These are phyloP conservation scores for Saccostrea cuccullata DNA, from an alignment of 1,140 invertebrate genomes.

Conservation along the genomic window DNA sequence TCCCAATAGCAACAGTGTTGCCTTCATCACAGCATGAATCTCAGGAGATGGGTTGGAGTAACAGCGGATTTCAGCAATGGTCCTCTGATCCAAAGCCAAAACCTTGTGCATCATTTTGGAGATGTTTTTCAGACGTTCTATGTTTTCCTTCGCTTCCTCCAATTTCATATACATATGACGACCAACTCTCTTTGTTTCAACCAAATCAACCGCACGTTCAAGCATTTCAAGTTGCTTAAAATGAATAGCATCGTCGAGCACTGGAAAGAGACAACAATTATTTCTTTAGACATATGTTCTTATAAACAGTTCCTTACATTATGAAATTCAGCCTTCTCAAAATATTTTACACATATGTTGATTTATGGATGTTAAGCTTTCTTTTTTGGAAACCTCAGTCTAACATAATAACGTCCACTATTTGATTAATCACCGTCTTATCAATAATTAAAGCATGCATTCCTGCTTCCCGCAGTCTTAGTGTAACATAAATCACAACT, in stretches of 20 bases:
- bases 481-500: too few relatives aligned
- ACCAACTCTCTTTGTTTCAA: conserved; percentile 60
- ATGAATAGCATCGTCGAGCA: conserved; percentile 56
- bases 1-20: conserved; percentile 62
- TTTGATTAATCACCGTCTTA: too few relatives aligned
- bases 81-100: conserved; percentile 63
- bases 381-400: too few relatives aligned
- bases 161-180: conserved; percentile 56
- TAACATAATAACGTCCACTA: too few relatives aligned
- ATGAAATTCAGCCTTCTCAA: too few relatives aligned
- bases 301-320: too few relatives aligned
- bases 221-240: conserved; percentile 60
- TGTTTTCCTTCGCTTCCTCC: conserved; percentile 57
- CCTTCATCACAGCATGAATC: conserved; percentile 63
- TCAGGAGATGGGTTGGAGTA: conserved; percentile 60
- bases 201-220: conserved; percentile 59
- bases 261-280: conserved; percentile 43
- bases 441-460: too few relatives aligned
- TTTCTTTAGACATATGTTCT: too few relatives aligned
- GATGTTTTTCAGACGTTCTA: conserved; percentile 58
- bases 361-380: too few relatives aligned
- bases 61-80: conserved; percentile 63
- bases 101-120: conserved; percentile 64
- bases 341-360: too few relatives aligned
- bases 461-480: too few relatives aligned